Conservation (phyloP, 2,113 vertebrate genomes). For the Planiliza haematocheilus region DNA sequence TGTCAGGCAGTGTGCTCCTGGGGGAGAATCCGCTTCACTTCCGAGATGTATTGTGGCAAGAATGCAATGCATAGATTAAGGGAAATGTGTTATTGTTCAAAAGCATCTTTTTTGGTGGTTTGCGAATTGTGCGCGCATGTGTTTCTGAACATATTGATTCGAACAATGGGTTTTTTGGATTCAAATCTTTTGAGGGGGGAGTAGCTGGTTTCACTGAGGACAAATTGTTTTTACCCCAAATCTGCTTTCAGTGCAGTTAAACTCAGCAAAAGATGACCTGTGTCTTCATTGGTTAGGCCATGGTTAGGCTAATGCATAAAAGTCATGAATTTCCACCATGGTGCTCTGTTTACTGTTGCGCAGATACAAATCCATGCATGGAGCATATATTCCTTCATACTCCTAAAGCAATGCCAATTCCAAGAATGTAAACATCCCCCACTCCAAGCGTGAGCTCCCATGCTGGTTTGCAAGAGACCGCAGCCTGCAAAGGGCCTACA, state of each 20-base stretch:
- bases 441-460: constrained; percentile 6
- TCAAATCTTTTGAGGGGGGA: background rate
- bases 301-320: background rate
- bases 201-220: background rate
- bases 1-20: constrained; percentile 38
- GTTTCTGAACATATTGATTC: constrained; percentile 6
- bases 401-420: constrained; percentile 29
- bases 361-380: constrained; percentile 10
- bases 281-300: background rate
- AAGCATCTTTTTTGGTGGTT: constrained; percentile 29
- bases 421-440: constrained; percentile 45
- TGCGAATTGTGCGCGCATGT: background rate
- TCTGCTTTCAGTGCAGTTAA: constrained; percentile 23
- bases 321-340: background rate
- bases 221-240: background rate
- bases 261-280: background rate
- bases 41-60: constrained; percentile 46
- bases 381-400: constrained; percentile 41
- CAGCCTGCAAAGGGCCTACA: constrained; percentile 24
- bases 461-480: constrained; percentile 48
- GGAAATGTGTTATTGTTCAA: constrained; percentile 44
- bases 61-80: constrained; percentile 38
- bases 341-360: background rate
- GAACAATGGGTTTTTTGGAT: background rate
- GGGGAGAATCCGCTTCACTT: constrained; percentile 57